phyloP scores from a whole-genome alignment of 2,888 invertebrate genomes.

The Salticus scenicus region DNA sequence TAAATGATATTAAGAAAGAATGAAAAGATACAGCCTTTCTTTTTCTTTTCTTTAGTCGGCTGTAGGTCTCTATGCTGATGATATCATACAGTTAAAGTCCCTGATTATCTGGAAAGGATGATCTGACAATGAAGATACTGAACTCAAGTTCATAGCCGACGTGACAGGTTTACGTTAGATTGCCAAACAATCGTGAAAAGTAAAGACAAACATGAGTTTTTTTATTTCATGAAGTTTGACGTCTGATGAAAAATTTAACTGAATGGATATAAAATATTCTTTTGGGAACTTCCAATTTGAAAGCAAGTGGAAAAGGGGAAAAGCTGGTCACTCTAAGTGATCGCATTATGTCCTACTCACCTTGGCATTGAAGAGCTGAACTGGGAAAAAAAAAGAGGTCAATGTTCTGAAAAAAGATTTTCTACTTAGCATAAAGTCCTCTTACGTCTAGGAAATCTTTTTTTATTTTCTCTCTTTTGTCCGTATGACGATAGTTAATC shows the following conservation, averaged over 20 bases:
- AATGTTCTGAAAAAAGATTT: slow-evolving; percentile 15
- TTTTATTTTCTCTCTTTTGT: too few species aligned
- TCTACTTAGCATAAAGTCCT: slow-evolving; percentile 12
- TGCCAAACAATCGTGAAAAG: neutral
- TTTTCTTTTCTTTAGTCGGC: too few species aligned
- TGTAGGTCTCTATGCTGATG: too few species aligned
- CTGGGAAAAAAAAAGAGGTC: slow-evolving; percentile 45
- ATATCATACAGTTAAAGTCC: too few species aligned
- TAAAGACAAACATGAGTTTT: neutral
- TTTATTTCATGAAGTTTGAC: neutral
- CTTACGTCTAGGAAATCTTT: neutral
- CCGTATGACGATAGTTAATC: slow-evolving; percentile 1
- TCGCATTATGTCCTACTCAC: slow-evolving; percentile 39
- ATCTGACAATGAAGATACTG: neutral
- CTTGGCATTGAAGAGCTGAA: slow-evolving; percentile 54
- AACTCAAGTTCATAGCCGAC: neutral
- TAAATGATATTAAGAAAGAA: too few species aligned
- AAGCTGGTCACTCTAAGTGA: slow-evolving; percentile 26
- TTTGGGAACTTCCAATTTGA: neutral
- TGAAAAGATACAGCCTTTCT: too few species aligned
- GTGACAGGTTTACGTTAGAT: neutral
- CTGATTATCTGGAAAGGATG: neutral
- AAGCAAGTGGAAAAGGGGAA: slow-evolving; percentile 5
- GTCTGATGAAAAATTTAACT: neutral
- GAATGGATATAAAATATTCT: neutral